A percentile compares a stretch with the other conserved stretches of the same genome.
phyloP scores from a whole-genome alignment of 2,113 vertebrate species.

The Dipodomys stephensi region DNA sequence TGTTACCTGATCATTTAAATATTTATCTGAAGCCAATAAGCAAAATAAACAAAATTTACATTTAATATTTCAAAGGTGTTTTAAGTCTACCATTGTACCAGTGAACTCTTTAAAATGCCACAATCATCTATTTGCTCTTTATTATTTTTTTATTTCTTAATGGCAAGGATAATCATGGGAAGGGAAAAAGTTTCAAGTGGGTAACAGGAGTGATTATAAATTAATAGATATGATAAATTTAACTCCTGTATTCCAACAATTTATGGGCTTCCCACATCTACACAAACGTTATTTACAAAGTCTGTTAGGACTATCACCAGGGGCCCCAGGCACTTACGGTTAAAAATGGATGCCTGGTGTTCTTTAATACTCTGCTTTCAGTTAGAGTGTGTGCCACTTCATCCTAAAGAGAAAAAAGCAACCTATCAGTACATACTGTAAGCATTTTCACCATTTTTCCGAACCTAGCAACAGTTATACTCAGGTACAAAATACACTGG shows the following conservation, averaged over 20 bases:
- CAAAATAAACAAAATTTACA: neutral
- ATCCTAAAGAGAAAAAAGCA: constrained; percentile 88
- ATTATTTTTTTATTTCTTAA: neutral
- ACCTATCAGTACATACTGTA: neutral
- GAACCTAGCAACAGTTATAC: neutral
- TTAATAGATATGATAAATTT: neutral
- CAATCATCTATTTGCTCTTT: neutral
- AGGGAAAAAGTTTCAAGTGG: neutral
- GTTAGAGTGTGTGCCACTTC: constrained; percentile 99
- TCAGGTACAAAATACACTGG: neutral
- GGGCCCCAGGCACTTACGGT: constrained; percentile 91
- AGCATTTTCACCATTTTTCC: neutral
- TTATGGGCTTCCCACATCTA: neutral
- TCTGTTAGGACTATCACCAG: no score
- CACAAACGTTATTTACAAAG: neutral
- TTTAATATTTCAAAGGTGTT: constrained; percentile 7
- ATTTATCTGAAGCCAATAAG: constrained; percentile 43
- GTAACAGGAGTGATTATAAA: neutral
- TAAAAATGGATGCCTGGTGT: constrained; percentile 98
- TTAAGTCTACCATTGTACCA: constrained; percentile 10
- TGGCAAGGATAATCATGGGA: neutral
- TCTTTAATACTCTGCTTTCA: constrained; percentile 98
- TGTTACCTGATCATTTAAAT: neutral
- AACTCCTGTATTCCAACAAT: neutral
- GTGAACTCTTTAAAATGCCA: neutral